Conservation (phyloP, 2,888 invertebrate species). For the Choristoneura rosaceana region DNA sequence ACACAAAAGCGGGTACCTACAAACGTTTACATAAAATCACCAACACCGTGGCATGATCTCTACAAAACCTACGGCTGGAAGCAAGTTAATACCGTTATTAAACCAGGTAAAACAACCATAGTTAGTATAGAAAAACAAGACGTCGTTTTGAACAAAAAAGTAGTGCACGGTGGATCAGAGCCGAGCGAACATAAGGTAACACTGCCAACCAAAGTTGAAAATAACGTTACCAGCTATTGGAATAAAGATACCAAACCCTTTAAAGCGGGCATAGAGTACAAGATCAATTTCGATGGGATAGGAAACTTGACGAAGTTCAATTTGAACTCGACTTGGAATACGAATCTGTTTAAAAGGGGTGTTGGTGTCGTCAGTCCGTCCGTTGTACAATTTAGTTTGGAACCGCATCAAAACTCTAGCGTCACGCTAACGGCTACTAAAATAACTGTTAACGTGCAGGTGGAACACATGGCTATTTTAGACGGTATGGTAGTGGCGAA, state of each 20-base stretch:
- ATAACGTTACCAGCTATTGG: not conserved
- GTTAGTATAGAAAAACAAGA: not conserved
- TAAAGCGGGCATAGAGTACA: not conserved
- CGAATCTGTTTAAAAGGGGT: not conserved
- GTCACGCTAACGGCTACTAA: not conserved
- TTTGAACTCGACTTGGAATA: constrained; percentile 5
- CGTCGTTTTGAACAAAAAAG: not conserved
- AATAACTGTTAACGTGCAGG: not conserved
- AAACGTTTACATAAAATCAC: constrained; percentile 1
- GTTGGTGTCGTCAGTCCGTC: not conserved
- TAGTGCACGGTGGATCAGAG: not conserved
- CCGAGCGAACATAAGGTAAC: not conserved
- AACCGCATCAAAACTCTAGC: not conserved
- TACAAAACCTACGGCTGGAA: constrained; percentile 10
- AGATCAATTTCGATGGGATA: not conserved
- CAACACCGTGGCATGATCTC: constrained; percentile 22
- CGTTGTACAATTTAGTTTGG: not conserved
- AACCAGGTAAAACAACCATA: not conserved
- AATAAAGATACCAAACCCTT: not conserved
- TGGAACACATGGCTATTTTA: constrained; percentile 1
- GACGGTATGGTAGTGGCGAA: constrained; percentile 13
- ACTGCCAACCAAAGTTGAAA: constrained; percentile 1
- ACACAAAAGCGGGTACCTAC: not conserved
- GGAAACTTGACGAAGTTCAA: not conserved
- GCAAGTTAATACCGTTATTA: not conserved